Conservation (phyloP, 2,888 invertebrate species). For the Monochamus alternatus region DNA sequence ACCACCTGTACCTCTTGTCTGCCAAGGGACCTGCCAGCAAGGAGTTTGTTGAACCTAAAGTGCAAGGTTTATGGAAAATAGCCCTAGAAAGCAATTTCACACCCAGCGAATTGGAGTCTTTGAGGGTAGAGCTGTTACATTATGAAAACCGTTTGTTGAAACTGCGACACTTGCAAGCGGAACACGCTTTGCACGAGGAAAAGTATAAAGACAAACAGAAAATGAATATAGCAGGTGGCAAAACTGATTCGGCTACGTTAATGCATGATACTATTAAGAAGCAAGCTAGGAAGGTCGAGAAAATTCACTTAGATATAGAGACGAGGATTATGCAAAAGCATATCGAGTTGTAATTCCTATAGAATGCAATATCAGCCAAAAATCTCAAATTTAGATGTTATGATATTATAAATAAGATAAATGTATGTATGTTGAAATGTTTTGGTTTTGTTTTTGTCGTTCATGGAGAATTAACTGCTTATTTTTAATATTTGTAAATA, state of each 20-base stretch:
- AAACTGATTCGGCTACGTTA: slow-evolving; percentile 62
- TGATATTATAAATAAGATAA: neutral
- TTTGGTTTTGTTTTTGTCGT: neutral
- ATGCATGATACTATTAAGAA: slow-evolving; percentile 88
- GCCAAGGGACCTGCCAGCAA: slow-evolving; percentile 85
- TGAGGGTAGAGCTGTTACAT: slow-evolving; percentile 89
- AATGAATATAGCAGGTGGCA: slow-evolving; percentile 48
- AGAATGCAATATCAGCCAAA: neutral
- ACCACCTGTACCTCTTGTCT: slow-evolving; percentile 82
- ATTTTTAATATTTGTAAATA: slow-evolving; percentile 8
- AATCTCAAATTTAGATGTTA: neutral
- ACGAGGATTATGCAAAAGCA: slow-evolving; percentile 84
- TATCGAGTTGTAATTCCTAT: slow-evolving; percentile 77
- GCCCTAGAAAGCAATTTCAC: slow-evolving; percentile 88
- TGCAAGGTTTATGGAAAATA: slow-evolving; percentile 89
- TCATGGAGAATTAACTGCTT: neutral
- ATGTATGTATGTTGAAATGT: neutral
- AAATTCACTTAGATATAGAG: slow-evolving; percentile 87
- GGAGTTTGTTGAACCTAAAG: slow-evolving; percentile 93
- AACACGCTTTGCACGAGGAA: slow-evolving; percentile 83
- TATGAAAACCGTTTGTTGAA: slow-evolving; percentile 91
- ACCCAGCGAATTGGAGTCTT: slow-evolving; percentile 85
- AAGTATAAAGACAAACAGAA: slow-evolving; percentile 77
- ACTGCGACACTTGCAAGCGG: slow-evolving; percentile 86
- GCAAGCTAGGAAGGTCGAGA: slow-evolving; percentile 88